Base-by-base conservation (phyloP, 1,140 invertebrate species). In the Drosophila nannoptera region DNA sequence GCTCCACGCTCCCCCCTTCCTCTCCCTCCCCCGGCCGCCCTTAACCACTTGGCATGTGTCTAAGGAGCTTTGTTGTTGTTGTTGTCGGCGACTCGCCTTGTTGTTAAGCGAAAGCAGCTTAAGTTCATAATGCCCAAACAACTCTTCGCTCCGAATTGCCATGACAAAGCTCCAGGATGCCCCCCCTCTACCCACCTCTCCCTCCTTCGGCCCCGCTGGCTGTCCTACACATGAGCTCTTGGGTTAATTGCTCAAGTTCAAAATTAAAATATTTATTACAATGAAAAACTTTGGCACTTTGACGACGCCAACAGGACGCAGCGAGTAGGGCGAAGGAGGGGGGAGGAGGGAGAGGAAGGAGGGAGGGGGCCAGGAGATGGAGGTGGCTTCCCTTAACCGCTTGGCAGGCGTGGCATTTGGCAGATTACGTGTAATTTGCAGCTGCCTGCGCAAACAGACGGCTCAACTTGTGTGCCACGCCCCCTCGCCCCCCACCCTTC, bases 231-330 rank as follows among this genome's bases (percentile, higher is more conserved):
- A 83, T 83, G 80, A 73, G 80, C 70, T 86, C 64, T 69, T 65
- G 81, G 81, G 81, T 84, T 84, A 84, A 84, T 84, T 84, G 80
- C 80, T 86, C 80, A 86, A 86, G 81, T 84, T 84, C 73, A 84
- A 86, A 84, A 84, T 84, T 84, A 84, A 84, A 84, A 84, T 84
- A 84, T 84, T 84, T 84, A 84, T 84, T 86, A 84, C 80, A 84
- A 84, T 84, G 81, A 75, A 84, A 84, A 84, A 84, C 80, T 84
- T 84, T 84, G 73, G 76, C 77, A 84, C 81, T 84, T 84, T 83
- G 76, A 71, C 76, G 80, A 76, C 80, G 80, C 81, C 80, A 80
- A 46, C 73, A 78, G 72, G 73, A 81, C 77, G 74, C 35, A 7
- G 36, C n/a, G 11, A 31, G 36, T 9, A 12, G 31, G 2, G 53